Base-by-base conservation (phyloP, 2,797 vertebrate genomes). In the Novumbra hubbsi region DNA sequence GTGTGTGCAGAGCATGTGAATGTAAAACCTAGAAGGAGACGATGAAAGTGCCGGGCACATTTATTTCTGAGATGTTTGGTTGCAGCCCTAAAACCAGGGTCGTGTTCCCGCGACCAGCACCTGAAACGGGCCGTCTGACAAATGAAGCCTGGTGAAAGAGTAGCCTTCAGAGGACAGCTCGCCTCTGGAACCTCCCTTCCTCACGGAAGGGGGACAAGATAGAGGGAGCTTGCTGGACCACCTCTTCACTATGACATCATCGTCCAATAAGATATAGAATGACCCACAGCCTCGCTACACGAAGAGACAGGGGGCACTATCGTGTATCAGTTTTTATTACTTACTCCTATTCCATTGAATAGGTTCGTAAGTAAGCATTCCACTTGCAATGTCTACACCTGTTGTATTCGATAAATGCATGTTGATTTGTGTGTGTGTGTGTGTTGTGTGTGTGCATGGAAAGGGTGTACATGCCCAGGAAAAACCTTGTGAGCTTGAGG, bases 221-320 rank as follows among this genome's bases (percentile, higher is more conserved):
- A 70, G 19, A 73, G 17, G 62, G 83, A 73, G 82, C 76, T 70
- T 85, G 82, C 84, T 84, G 86, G 85, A 89, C 86, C 84, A 86
- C 80, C 72, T 76, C 83, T 87, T 84, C 87, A 81, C 84, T 88
- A 75, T 79, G 90, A 87, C 88, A 88, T 92, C 84, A 86, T 79
- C 87, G 84, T 32, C 27, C 27, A 30, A 28, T 19, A 30, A 4
- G 16, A 14, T 32, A 60, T 86, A 83, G 41, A 45, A 45, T 90
- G 89, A 91, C 83, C 88, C 85, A 88, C 81, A 38, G 69, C 52
- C 14, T 24, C 28, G 27, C 77, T 38, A 52, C 78, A 2, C 7
- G 30, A 28, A 50, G 45, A 48, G 38, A 28, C 3, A 21, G 32
- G 11, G 27, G 4, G 69, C 50, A 12, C 24, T 55, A 24, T 11